Evolutionary conservation across 92 coral and sea anemone genomes (phyloP).

Genomic region (Bergia sp.): DNA sequence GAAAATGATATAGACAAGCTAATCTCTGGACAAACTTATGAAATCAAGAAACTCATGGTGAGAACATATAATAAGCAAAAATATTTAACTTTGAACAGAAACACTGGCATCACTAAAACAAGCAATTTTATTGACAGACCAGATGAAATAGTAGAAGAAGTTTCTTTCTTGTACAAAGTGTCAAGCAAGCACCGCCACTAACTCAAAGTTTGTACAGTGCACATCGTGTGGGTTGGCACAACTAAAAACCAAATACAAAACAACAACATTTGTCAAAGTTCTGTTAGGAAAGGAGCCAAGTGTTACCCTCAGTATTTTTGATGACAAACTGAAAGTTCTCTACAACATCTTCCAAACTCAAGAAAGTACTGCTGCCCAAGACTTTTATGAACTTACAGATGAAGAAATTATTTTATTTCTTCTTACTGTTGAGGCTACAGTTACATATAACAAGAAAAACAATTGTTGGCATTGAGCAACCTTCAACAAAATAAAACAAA

Average conservation of each 20-base stretch:
- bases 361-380: conserved; percentile 31
- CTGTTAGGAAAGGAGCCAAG: conserved; percentile 24
- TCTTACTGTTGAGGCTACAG: conserved; percentile 46
- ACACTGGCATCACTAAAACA: conserved; percentile 22
- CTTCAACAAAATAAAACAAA: conserved; percentile 14
- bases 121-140: conserved; percentile 19
- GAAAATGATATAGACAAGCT: conserved; percentile 42
- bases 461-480: conserved; percentile 42
- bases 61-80: conserved; percentile 42
- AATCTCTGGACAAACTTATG: conserved; percentile 46
- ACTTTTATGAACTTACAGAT: conserved; percentile 28
- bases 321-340: conserved; percentile 31
- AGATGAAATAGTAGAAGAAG: conserved; percentile 8
- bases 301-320: conserved; percentile 28
- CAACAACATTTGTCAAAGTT: conserved; percentile 21
- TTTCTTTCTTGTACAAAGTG: conserved; percentile 38
- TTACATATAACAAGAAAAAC: conserved; percentile 49
- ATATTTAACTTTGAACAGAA: conserved; percentile 54
- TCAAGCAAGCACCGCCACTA: conserved; percentile 1
- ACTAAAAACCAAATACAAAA: conserved; percentile 27
- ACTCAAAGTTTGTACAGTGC: conserved; percentile 19
- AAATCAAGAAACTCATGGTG: conserved; percentile 41
- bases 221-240: conserved; percentile 16
- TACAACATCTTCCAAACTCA: conserved; percentile 16
- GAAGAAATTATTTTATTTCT: conserved; percentile 44